Evolutionary conservation across 2,113 vertebrate species (phyloP), one percentile per base, ranked within the genome.

Genomic region (Micromys minutus): DNA sequence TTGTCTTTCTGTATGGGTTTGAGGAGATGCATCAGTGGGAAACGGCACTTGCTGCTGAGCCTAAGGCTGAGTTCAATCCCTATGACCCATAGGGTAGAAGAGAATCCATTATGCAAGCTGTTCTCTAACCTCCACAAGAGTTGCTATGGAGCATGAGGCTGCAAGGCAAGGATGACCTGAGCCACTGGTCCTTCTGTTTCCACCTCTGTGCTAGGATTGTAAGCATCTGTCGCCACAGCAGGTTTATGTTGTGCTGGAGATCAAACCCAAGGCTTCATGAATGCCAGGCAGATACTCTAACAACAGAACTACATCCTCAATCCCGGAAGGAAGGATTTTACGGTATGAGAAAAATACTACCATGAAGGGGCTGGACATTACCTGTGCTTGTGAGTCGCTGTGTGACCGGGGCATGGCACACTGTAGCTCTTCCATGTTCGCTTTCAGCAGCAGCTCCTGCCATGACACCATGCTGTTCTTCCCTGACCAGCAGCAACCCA

Each of bases 361-460:
- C 59, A 0, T 0, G 0, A 1, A 3, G 5, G 47, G 29, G 67
- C 36, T 0, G 1, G 52, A 19, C 0, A 0, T 81, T 91, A 97
- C 97, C 97, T 97, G 87, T 12, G 0, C 0, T 0, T 4, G 86
- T 7, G 81, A 21, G 36, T 47, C 65, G 39, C 9, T 0, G 0
- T 3, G 90, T 26, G 50, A 1, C 71, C 93, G 45, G 87, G 95
- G 95, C 95, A 88, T 57, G 0, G 97, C 96, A 0, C 97, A 97
- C 21, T 22, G 97, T 45, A 86, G 83, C 93, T 97, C 97, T 36
- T 93, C 59, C 7, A 93, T 1, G 61, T 93, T 97, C 0, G 97
- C 94, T 61, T 1, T 67, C 61, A 96, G 93, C 81, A 97, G 94
- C 90, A 94, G 94, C 88, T 97, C 96, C 97, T 97, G 95, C 3